phyloP scores from a whole-genome alignment of 2,888 invertebrate species.

The Lochmaea capreae region DNA sequence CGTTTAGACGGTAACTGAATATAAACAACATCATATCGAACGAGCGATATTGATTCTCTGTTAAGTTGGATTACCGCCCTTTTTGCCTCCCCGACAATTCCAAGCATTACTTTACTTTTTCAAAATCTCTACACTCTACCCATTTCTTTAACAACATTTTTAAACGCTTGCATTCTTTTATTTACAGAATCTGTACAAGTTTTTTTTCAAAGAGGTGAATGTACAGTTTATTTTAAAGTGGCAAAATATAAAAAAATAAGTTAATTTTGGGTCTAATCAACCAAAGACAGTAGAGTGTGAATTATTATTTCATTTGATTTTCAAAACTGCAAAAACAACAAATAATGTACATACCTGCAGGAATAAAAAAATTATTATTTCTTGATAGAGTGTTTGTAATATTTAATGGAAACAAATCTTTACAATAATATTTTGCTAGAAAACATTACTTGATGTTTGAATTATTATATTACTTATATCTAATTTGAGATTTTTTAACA shows the following conservation, averaged over 20 bases:
- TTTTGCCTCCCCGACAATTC: slow-evolving; percentile 49
- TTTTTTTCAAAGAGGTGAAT: not conserved
- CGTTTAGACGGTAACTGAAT: slow-evolving; percentile 53
- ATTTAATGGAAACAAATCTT: too few relatives aligned
- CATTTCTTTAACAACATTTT: slow-evolving; percentile 37
- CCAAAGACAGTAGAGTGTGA: not conserved
- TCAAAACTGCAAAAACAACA: too few relatives aligned
- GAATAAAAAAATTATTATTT: too few relatives aligned
- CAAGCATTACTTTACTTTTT: slow-evolving; percentile 43
- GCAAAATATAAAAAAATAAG: not conserved
- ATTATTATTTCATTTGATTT: too few relatives aligned
- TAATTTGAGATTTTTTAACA: too few relatives aligned
- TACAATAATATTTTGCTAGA: too few relatives aligned
- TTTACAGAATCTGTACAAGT: not conserved
- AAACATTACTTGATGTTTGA: too few relatives aligned
- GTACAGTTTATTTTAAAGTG: not conserved
- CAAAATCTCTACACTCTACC: slow-evolving; percentile 39
- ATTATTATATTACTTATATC: too few relatives aligned
- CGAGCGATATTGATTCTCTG: slow-evolving; percentile 42
- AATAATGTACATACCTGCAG: too few relatives aligned
- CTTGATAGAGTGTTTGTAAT: too few relatives aligned
- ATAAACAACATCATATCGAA: slow-evolving; percentile 52
- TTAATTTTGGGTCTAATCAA: not conserved
- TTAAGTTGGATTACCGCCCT: slow-evolving; percentile 50
- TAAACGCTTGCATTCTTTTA: slow-evolving; percentile 33